Conservation (phyloP, 2,888 invertebrate genomes). For the Adineta ricciae region DNA sequence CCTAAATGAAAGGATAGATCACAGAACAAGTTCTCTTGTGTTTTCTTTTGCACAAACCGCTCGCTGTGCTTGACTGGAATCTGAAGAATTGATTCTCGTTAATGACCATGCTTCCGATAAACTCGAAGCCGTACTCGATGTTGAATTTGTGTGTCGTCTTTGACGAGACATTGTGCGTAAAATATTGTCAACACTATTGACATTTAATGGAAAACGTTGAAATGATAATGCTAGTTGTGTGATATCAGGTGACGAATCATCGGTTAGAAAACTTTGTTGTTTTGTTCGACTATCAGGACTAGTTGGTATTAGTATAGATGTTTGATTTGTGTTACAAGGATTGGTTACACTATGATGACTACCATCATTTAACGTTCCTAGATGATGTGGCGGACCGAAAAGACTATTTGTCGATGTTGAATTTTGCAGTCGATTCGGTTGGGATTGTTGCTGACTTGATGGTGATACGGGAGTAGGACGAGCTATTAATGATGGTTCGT, state of each 20-base stretch:
- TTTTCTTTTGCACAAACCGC: too few species aligned
- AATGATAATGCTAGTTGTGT: conserved; percentile 7
- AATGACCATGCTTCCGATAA: conserved; percentile 12
- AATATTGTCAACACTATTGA: background rate
- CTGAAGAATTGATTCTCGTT: background rate
- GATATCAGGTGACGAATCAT: conserved; percentile 8
- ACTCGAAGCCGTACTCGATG: conserved; percentile 5
- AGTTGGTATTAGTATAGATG: background rate
- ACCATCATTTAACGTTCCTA: background rate
- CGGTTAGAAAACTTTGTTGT: background rate
- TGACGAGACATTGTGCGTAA: conserved; percentile 11
- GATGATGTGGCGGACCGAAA: background rate
- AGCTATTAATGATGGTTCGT: background rate
- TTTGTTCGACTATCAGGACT: background rate
- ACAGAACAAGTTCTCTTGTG: too few species aligned
- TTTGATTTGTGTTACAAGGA: background rate
- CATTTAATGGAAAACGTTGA: background rate
- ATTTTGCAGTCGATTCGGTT: background rate
- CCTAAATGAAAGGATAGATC: background rate
- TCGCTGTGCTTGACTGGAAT: background rate
- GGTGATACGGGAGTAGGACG: background rate
- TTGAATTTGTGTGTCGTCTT: conserved; percentile 1
- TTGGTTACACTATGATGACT: background rate
- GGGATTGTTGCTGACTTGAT: background rate
- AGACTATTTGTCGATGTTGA: conserved; percentile 16